Percentiles rank a stretch among this genome's conserved stretches.
phyloP scores from a whole-genome alignment of 1,140 invertebrate species.

The Philotrypesis tridentata region DNA sequence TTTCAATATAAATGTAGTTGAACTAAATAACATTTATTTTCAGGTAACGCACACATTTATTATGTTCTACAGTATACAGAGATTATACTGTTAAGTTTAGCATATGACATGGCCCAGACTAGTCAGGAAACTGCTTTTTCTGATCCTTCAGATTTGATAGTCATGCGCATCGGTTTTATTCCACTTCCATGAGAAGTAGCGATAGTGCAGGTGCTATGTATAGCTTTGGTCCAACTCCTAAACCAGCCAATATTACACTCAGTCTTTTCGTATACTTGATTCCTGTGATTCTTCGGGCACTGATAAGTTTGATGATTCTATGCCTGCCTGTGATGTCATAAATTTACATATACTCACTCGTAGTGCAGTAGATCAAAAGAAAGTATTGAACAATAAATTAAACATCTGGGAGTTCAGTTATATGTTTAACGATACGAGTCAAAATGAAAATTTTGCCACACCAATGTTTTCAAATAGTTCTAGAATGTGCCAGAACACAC shows the following conservation, averaged over 20 bases:
- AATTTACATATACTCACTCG: conserved; percentile 81
- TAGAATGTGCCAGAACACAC: too few species aligned
- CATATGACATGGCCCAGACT: conserved; percentile 94
- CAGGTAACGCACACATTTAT: conserved; percentile 82
- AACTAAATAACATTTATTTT: conserved; percentile 25
- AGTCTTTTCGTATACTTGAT: conserved; percentile 85
- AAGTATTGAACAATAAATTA: not conserved
- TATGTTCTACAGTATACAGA: conserved; percentile 91
- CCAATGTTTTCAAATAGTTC: conserved; percentile 92
- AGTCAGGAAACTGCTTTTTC: conserved; percentile 95
- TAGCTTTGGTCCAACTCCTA: conserved; percentile 78
- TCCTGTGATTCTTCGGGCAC: conserved; percentile 86
- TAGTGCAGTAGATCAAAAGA: not conserved
- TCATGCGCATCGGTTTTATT: conserved; percentile 97
- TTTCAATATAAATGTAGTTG: not conserved
- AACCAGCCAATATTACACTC: conserved; percentile 80
- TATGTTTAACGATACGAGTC: conserved; percentile 60
- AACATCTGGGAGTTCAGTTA: not conserved
- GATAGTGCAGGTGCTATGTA: conserved; percentile 87
- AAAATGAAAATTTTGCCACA: conserved; percentile 72
- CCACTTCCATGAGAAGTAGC: conserved; percentile 95
- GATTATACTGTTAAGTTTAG: conserved; percentile 94
- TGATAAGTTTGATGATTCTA: conserved; percentile 90
- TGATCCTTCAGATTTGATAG: conserved; percentile 97
- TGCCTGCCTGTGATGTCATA: conserved; percentile 91